phyloP scores from a whole-genome alignment of 2,113 vertebrate genomes.

The Salvelinus namaycush region DNA sequence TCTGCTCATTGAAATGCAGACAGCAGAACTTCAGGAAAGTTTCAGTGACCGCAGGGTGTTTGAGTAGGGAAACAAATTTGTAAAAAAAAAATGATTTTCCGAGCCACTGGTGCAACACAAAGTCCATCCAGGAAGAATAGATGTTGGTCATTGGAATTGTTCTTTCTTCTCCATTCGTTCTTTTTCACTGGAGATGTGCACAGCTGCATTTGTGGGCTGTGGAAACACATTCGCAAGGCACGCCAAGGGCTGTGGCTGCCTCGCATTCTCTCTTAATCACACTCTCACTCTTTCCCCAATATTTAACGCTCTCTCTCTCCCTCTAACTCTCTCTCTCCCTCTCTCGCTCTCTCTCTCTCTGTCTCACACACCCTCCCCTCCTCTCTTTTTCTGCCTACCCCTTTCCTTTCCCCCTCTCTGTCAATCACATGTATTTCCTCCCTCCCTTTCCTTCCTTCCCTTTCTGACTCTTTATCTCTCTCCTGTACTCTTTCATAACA shows the following conservation, averaged over 20 bases:
- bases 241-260: constrained; percentile 35
- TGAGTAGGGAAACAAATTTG: constrained; percentile 44
- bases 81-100: no score
- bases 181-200: constrained; percentile 56
- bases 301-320: no score
- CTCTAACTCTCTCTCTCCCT: neutral
- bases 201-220: constrained; percentile 61
- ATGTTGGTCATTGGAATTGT: constrained; percentile 9
- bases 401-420: neutral
- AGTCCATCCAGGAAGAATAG: constrained; percentile 34
- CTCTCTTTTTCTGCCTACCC: no score
- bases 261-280: constrained; percentile 25
- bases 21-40: constrained; percentile 48
- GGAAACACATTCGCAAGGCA: constrained; percentile 60
- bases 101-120: constrained; percentile 11
- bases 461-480: constrained; percentile 1
- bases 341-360: no score
- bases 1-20: constrained; percentile 51
- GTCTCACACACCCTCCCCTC: neutral
- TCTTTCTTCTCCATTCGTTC: constrained; percentile 8
- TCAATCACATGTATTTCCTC: neutral
- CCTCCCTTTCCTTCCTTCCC: neutral
- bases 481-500: neutral
- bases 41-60: constrained; percentile 37
- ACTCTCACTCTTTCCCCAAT: no score